Evolutionary conservation across 2,113 vertebrate genomes (phyloP).

Genomic region (Ondatra zibethicus): DNA sequence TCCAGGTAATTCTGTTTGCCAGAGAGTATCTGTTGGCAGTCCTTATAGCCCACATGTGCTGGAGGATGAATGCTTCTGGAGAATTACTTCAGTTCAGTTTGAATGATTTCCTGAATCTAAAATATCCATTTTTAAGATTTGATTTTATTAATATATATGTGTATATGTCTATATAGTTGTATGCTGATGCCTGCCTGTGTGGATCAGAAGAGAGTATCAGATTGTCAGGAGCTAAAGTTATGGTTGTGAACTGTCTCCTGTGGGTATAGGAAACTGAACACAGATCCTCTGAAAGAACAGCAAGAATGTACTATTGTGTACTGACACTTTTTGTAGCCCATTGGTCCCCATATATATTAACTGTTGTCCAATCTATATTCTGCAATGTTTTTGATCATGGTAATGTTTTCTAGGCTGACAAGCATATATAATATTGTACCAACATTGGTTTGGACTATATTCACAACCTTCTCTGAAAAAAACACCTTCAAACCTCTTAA

Average conservation of each 20-base stretch:
- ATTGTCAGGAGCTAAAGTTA: not conserved
- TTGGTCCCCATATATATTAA: not conserved
- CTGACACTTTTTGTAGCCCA: not conserved
- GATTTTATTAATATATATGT: not conserved
- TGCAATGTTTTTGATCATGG: not conserved
- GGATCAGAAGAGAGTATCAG: not conserved
- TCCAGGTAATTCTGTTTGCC: no score
- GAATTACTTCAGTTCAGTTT: not conserved
- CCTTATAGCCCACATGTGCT: not conserved
- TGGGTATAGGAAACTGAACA: not conserved
- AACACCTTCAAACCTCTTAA: not conserved
- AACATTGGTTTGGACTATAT: not conserved
- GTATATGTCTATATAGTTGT: not conserved
- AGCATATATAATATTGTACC: not conserved
- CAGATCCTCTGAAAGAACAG: not conserved
- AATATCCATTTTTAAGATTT: not conserved
- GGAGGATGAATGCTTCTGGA: not conserved
- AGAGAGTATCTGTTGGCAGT: not conserved
- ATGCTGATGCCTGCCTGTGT: not conserved
- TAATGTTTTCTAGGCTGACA: not conserved
- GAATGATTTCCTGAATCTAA: not conserved
- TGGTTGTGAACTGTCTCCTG: not conserved
- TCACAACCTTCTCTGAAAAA: not conserved
- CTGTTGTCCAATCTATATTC: not conserved
- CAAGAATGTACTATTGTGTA: not conserved